Base-by-base conservation (phyloP, 2,888 invertebrate species). In the Yponomeuta evonymella region DNA sequence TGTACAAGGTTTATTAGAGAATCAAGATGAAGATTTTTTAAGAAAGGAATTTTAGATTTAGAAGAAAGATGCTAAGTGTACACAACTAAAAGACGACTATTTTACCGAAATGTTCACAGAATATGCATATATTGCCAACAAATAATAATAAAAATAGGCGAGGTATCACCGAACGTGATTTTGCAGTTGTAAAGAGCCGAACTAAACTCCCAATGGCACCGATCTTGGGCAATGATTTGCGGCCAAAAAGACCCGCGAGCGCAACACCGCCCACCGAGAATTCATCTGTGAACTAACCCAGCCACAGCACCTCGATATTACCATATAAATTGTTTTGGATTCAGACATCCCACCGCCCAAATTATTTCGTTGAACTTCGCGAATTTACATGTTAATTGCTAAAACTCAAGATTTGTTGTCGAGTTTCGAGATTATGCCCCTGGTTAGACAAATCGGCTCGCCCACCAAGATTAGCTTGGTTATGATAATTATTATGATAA, bases 241-340 rank as follows among this genome's bases (percentile, higher is more conserved):
- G 51, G 51, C 51, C 51, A 58, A 15, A 3, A 3, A 58, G 51
- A 15, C 15, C 15, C 51, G 51, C 51, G 51, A 58, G 51, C 15
- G 51, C 51, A 1, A 58, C 15, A 58, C 12, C 15, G 15, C 15
- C 51, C 3, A 58, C 51, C 51, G 51, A 58, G 15, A 58, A 58
- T 58, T 58, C 64, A 30, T 64, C 64, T 30, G 30, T 30, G 15
- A 58, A 58, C 33, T 48, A 29, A 69, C 51, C 51, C 51, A 15
- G 51, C 51, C 36, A 70, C 87, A 88, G 88, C 84, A 90, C 86
- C 88, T 87, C 81, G 83, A 75, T 83, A 91, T 91, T 91, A 87
- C 86, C 91, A 91, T 91, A 91, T 87, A 91, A 91, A 91, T 91
- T 91, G 91, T 91, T 91, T 88, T 89, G 91, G 89, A 90, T 88